Percentiles rank a stretch among this genome's conserved stretches.
phyloP scores from a whole-genome alignment of 2,797 vertebrate genomes.

The Stomatorhinus walkeri region DNA sequence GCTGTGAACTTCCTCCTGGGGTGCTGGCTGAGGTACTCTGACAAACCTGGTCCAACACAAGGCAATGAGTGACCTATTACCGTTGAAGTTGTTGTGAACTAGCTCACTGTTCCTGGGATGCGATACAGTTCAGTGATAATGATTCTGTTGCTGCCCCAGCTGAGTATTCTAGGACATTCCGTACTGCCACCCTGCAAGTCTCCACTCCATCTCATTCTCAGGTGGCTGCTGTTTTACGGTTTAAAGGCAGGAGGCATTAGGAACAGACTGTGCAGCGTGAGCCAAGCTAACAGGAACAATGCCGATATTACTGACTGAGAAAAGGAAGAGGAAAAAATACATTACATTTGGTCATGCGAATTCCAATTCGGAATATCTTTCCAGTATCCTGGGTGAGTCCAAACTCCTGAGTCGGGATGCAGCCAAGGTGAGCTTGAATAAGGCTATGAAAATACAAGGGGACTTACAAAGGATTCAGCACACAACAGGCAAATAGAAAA shows the following conservation, averaged over 20 bases:
- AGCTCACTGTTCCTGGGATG: not conserved
- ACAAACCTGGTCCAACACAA: conserved; percentile 66
- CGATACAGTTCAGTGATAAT: not conserved
- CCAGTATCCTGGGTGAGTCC: conserved; percentile 85
- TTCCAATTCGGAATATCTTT: conserved; percentile 86
- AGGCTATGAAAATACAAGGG: conserved; percentile 61
- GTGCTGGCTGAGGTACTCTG: conserved; percentile 75
- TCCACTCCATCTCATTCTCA: not conserved
- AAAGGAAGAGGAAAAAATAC: not conserved
- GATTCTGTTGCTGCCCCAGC: not conserved
- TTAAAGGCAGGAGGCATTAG: not conserved
- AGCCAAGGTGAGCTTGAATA: conserved; percentile 92
- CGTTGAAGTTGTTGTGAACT: not conserved
- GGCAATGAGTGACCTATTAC: conserved; percentile 21
- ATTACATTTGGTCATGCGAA: conserved; percentile 87
- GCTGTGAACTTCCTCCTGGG: conserved; percentile 68
- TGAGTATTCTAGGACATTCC: not conserved
- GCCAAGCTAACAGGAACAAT: not conserved
- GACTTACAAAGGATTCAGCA: not conserved
- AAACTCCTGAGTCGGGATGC: conserved; percentile 88
- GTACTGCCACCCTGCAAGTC: not conserved
- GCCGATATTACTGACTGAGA: not conserved
- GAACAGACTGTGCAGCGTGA: not conserved
- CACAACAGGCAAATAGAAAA: not conserved
- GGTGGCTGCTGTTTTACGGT: not conserved